Base-by-base conservation (phyloP, 2,888 invertebrate genomes). In the Octodonta nipae region DNA sequence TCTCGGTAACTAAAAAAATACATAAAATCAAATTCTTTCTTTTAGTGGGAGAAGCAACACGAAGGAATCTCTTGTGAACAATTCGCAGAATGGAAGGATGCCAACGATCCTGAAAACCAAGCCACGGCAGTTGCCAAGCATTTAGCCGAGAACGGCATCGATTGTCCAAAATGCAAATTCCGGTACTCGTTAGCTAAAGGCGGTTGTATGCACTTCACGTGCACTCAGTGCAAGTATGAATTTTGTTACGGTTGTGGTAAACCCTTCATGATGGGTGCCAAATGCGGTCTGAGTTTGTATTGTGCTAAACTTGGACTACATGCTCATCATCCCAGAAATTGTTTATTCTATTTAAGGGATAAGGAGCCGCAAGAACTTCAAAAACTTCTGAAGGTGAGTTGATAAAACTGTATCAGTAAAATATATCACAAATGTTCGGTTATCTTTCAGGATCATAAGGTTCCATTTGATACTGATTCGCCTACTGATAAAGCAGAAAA, bases 191-290 rank as follows among this genome's bases (percentile, higher is more conserved):
- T 93, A 20, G 84, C 91, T 51, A 80, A 76, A 51, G 88, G 89
- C 40, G 93, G 92, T 13, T 93, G 93, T 60, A 92, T 93, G 91
- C 93, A 93, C 65, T 89, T 93, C 60, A 89, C 87, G 1, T 93
- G 93, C 61, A 82, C 80, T 1, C 88, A 91, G 58, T 95, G 93
- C 67, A 88, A 88, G 54, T 76, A 73, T 56, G 91, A 93, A 61
- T 93, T 93, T 63, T 93, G 92, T 59, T 87, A 86, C 55, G 92
- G 92, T 3, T 93, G 93, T 56, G 81, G 80, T n/a, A 82, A 84
- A 52, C 79, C 86, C 2, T 93, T 93, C 63, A 78, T 76, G 61
- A 86, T 91, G 82, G 89, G 89, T 5, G 81, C 81, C 27, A 82
- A 84, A 48, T 89, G 87, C 57, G 76, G 72, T 2, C 68, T 85